Conservation (phyloP, 2,888 invertebrate species). For the Anaspis maculata region DNA sequence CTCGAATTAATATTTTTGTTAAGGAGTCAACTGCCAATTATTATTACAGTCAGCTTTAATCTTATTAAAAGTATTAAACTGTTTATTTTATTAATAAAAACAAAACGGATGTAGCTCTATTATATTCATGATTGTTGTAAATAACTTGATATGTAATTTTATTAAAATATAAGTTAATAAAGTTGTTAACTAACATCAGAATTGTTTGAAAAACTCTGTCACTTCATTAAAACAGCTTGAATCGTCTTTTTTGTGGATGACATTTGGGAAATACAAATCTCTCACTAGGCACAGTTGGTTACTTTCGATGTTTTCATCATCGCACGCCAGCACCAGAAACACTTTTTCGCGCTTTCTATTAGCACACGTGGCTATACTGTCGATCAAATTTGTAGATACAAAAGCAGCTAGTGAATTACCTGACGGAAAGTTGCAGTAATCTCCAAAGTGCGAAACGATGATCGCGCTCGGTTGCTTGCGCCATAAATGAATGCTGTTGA, state of each 20-base stretch:
- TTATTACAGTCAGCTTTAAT: not conserved
- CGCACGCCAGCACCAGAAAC: slow-evolving; percentile 7
- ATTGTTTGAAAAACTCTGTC: not conserved
- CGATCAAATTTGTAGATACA: slow-evolving; percentile 28
- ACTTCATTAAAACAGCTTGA: not conserved
- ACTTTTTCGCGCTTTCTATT: slow-evolving; percentile 14
- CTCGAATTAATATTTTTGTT: slow-evolving; percentile 3
- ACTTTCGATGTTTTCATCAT: no score
- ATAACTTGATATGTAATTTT: slow-evolving; percentile 1
- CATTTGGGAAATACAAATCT: slow-evolving; percentile 28
- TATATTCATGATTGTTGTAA: not conserved
- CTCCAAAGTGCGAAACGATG: slow-evolving; percentile 29
- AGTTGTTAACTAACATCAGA: no score
- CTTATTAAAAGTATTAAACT: not conserved
- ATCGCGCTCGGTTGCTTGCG: slow-evolving; percentile 30
- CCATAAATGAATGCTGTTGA: slow-evolving; percentile 34
- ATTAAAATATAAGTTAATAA: not conserved
- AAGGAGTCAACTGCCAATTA: not conserved
- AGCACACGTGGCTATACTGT: slow-evolving; percentile 27
- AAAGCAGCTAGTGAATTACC: slow-evolving; percentile 23
- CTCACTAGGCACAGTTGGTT: no score
- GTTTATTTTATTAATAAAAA: not conserved
- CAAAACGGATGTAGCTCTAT: not conserved
- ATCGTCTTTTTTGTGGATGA: slow-evolving; percentile 14
- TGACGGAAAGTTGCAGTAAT: slow-evolving; percentile 23